Percentiles rank a stretch among this genome's conserved stretches.
phyloP scores from a whole-genome alignment of 2,888 invertebrate species.

The Heliothis peltigera region DNA sequence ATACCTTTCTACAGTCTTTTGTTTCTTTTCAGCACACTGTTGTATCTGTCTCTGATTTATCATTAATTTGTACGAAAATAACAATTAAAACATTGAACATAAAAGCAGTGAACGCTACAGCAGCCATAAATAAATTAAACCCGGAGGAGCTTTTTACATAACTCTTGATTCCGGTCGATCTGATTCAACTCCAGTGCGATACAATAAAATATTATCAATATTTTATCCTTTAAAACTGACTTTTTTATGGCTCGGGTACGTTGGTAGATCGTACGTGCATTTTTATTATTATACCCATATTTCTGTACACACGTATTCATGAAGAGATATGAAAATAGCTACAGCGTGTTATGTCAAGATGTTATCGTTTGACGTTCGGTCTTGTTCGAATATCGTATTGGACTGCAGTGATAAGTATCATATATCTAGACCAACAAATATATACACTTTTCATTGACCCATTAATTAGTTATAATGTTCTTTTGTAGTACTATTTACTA shows the following conservation, averaged over 20 bases:
- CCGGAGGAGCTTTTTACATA: background rate
- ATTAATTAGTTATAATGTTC: background rate
- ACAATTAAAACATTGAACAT: slow-evolving; percentile 6
- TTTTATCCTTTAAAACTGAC: slow-evolving; percentile 8
- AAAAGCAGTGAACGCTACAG: background rate
- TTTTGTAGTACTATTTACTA: background rate
- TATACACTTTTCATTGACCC: background rate
- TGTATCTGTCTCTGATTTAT: background rate
- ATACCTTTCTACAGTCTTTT: slow-evolving; percentile 39
- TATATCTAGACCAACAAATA: slow-evolving; percentile 5
- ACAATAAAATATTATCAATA: slow-evolving; percentile 10
- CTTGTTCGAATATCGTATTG: slow-evolving; percentile 23
- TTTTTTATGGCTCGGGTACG: slow-evolving; percentile 34
- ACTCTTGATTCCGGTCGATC: slow-evolving; percentile 11
- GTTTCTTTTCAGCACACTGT: slow-evolving; percentile 14
- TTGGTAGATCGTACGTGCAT: slow-evolving; percentile 22
- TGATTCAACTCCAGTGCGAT: slow-evolving; percentile 17
- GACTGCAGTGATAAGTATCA: slow-evolving; percentile 14
- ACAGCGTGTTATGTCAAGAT: slow-evolving; percentile 37
- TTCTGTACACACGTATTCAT: slow-evolving; percentile 15
- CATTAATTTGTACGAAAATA: background rate
- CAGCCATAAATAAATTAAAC: slow-evolving; percentile 18
- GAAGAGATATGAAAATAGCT: slow-evolving; percentile 38
- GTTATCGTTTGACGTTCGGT: slow-evolving; percentile 23
- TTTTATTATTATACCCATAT: slow-evolving; percentile 39